These are phyloP conservation scores for Labia minor DNA, from an alignment of 2,888 invertebrate genomes.

Conservation along the genomic window DNA sequence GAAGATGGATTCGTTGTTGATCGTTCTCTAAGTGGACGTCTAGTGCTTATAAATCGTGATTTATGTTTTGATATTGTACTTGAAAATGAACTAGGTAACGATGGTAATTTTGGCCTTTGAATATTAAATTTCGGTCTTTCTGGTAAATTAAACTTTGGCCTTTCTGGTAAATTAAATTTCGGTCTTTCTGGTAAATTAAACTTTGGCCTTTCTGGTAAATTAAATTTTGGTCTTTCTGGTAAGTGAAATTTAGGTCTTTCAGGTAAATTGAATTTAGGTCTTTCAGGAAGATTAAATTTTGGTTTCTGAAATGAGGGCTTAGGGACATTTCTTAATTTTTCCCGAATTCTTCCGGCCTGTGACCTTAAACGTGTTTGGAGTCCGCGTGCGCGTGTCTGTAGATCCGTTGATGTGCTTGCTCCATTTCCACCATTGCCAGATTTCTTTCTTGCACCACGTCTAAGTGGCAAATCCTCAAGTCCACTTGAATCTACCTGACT, in stretches of 20 bases:
- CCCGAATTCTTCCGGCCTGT: conserved; percentile 61
- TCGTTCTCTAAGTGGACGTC: conserved; percentile 24
- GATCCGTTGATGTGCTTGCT: conserved; percentile 42
- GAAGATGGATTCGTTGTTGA: conserved; percentile 20
- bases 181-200: conserved; percentile 43
- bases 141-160: conserved; percentile 51
- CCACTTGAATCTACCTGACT: conserved; percentile 41
- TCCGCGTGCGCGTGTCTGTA: conserved; percentile 23
- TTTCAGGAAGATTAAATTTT: conserved; percentile 38
- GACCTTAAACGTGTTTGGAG: conserved; percentile 55
- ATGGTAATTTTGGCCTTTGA: conserved; percentile 21
- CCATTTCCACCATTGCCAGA: conserved; percentile 34
- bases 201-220: conserved; percentile 46
- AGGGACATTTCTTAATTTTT: conserved; percentile 52
- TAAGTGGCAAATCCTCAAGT: conserved; percentile 50
- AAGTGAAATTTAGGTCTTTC: conserved; percentile 49
- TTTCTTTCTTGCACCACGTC: conserved; percentile 37
- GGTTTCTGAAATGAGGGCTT: conserved; percentile 46
- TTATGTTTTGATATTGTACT: background rate
- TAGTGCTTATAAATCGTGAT: conserved; percentile 22
- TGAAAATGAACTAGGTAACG: background rate
- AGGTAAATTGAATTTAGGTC: conserved; percentile 43
- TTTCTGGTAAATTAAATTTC: conserved; percentile 46
- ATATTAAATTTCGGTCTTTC: conserved; percentile 40
- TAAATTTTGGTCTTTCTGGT: conserved; percentile 50